Percentiles rank a stretch among this genome's conserved stretches.
These are phyloP conservation scores for Papilio demoleus DNA, from an alignment of 2,888 invertebrate species.

Conservation along the genomic window DNA sequence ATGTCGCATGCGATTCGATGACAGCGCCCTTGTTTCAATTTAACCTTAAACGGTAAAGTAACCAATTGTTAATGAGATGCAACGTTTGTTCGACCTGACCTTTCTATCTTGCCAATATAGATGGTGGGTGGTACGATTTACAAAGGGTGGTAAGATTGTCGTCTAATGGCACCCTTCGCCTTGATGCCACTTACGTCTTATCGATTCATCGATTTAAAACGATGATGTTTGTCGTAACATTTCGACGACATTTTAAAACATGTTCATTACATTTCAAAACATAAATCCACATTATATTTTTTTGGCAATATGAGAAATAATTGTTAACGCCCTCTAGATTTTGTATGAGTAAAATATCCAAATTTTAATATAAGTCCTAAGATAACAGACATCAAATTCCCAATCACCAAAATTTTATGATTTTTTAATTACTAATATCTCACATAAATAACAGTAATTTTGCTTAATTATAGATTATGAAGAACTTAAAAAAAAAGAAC, in stretches of 20 bases:
- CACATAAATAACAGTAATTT: too few relatives aligned
- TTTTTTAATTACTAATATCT: too few relatives aligned
- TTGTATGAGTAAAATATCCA: too few relatives aligned
- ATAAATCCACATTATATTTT: too few relatives aligned
- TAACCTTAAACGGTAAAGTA: neutral
- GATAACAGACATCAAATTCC: too few relatives aligned
- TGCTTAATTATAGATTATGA: too few relatives aligned
- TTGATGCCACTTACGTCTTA: neutral
- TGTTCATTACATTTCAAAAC: neutral
- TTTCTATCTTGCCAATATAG: neutral
- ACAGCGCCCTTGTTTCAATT: neutral
- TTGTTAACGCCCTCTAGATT: too few relatives aligned
- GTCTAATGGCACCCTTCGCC: slow-evolving; percentile 10
- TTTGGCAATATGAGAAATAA: too few relatives aligned
- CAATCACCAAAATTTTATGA: too few relatives aligned
- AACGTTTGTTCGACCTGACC: neutral
- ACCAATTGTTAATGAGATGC: slow-evolving; percentile 7
- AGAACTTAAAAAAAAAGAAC: too few relatives aligned
- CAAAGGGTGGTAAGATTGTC: neutral
- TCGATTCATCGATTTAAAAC: neutral
- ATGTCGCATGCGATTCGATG: too few relatives aligned
- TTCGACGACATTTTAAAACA: neutral
- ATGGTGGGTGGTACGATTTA: neutral
- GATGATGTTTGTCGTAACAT: neutral
- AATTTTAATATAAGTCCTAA: too few relatives aligned